phyloP scores from a whole-genome alignment of 1,140 invertebrate genomes.

The Cotesia chilonis region DNA sequence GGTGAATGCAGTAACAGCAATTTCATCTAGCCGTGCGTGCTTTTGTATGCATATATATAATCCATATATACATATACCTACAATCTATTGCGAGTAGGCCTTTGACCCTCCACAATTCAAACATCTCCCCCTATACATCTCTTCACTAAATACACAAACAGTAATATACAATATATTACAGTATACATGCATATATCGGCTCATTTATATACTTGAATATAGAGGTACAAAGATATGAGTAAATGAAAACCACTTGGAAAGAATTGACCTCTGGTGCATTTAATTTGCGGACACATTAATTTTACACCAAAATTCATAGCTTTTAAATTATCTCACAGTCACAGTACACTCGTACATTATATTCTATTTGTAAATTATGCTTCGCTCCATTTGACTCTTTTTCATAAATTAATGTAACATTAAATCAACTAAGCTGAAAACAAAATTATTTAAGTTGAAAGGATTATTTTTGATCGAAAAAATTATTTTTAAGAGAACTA shows the following conservation, averaged over 20 bases:
- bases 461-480: no score
- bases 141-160: slow-evolving; percentile 13
- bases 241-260: slow-evolving; percentile 30
- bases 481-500: no score
- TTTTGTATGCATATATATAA: no score
- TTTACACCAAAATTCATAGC: slow-evolving; percentile 28
- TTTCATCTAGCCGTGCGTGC: slow-evolving; percentile 3
- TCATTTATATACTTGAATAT: not conserved
- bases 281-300: slow-evolving; percentile 38
- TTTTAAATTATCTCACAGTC: not conserved
- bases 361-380: not conserved
- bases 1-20: slow-evolving; percentile 30
- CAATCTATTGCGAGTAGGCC: slow-evolving; percentile 17
- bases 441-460: no score
- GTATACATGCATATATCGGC: not conserved
- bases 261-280: slow-evolving; percentile 34
- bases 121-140: slow-evolving; percentile 13
- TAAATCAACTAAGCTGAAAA: not conserved
- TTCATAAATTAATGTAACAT: not conserved
- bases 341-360: not conserved
- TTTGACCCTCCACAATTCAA: slow-evolving; percentile 30
- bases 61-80: no score
- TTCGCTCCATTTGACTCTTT: no score
- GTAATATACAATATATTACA: not conserved
- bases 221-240: not conserved